Conservation (phyloP, 2,797 vertebrate genomes). For the Microctenopoma lineatum region DNA sequence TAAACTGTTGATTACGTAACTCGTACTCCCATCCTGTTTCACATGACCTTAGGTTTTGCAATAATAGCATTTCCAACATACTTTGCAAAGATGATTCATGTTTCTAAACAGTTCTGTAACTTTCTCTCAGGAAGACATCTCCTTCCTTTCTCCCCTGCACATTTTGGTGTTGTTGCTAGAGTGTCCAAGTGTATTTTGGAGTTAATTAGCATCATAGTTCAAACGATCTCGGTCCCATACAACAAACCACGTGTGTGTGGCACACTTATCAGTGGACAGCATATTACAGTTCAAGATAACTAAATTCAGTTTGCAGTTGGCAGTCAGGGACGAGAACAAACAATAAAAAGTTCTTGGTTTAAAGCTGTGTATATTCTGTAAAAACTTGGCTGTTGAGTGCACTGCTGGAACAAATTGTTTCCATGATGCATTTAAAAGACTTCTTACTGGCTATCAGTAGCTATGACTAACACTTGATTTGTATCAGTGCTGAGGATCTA, state of each 20-base stretch:
- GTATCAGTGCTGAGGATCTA: neutral
- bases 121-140: neutral
- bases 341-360: neutral
- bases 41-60: neutral
- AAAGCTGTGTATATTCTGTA: conserved; percentile 1
- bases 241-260: neutral
- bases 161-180: neutral
- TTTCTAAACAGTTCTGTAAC: too few species aligned
- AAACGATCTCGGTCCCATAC: neutral
- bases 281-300: neutral
- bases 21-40: neutral
- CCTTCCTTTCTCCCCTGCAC: neutral
- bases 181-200: neutral
- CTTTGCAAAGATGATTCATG: neutral
- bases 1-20: neutral
- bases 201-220: neutral
- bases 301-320: neutral
- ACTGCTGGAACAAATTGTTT: conserved; percentile 5
- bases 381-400: neutral
- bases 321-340: neutral
- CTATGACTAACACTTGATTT: neutral
- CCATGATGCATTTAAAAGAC: conserved; percentile 2
- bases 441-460: neutral
- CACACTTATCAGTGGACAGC: neutral
- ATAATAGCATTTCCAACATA: neutral